Evolutionary conservation across 2,113 vertebrate species (phyloP), one percentile per base, ranked within the genome.

Genomic region (Dipodomys stephensi): DNA sequence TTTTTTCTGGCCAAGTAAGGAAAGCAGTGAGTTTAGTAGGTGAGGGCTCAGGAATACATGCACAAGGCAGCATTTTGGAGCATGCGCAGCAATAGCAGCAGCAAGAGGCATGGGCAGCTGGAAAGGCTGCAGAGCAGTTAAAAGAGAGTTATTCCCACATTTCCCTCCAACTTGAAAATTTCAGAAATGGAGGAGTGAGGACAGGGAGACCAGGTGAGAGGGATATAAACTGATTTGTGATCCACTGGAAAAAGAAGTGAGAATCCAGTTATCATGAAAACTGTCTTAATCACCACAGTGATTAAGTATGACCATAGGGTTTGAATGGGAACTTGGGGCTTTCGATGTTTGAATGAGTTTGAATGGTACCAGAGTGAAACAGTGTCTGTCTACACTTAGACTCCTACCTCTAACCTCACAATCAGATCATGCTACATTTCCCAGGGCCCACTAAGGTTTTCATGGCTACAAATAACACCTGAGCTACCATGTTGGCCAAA

Each of bases 41-140:
- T 19, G 3, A 97, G 92, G 96, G 94, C 35, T 53, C 82, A 32
- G 35, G 90, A 95, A 97, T 30, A 16, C 95, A 90, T 98, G 97
- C 96, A 18, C 68, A 95, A 87, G 53, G 53, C 93, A 94, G 97
- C 97, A 76, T 91, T 90, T 39, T 67, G 87, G 81, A 96, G 84
- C 97, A 97, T 96, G 96, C 78, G 25, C 79, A 0, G 0, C 18
- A 68, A 92, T 89, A 19, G 93, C 95, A 94, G 96, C 23, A 46
- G 73, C 83, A 95, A 94, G 94, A 96, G 35, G 83, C 1, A 1
- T 25, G 92, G 91, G 88, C 94, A 79, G 49, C 78, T 95, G 88
- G 39, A 8, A 27, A 83, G 92, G 84, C 91, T 30, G 57, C 74
- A 0, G 32, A 94, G 92, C 53, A 9, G 92, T 32, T 95, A 49